Evolutionary conservation across 2,888 invertebrate genomes (phyloP), one percentile per base, ranked within the genome.

Genomic region (Andrena praecox): DNA sequence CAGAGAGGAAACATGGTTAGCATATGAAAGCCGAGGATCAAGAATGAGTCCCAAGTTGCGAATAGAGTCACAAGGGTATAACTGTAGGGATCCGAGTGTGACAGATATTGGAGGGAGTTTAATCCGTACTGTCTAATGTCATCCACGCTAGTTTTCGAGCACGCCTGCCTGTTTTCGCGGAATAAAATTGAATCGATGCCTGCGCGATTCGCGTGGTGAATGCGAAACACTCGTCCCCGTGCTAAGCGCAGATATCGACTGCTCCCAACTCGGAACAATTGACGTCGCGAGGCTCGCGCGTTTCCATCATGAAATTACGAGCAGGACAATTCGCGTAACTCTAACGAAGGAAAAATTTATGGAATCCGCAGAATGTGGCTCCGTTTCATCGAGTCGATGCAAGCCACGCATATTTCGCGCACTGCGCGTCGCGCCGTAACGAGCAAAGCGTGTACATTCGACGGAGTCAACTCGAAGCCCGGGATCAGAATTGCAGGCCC

Each of bases 281-380:
- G 16, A 56, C 35, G 16, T 31, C 24, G 24, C 31, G 31, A 29
- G 27, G 24, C 59, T 64, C 64, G 35, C 24, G 42, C 12, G 20
- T 56, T 56, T 24, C 24, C 56, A 56, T 24, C 27, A 27, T 56
- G 56, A 56, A 27, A 56, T 56, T 24, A 10, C 10, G 10, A 56
- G 56, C 16, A n/a, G 16, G 52, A 73, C 52, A 35, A 75, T 66
- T 66, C 52, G 52, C 56, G 69, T 33, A 31, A 52, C 48, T 71
- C 70, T 64, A 76, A 76, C 85, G 77, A 73, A 68, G 78, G 72
- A 80, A 85, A 82, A 85, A 85, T 79, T 71, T 74, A 85, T 77
- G 82, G 85, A 82, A 77, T 77, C 42, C 60, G 68, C 59, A 63
- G 70, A 84, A 84, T 68, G 72, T 54, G 29, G 50, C 54, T 73